A percentile compares a stretch with the other conserved stretches of the same genome.
phyloP scores from a whole-genome alignment of 2,888 invertebrate genomes.

The Mythimna loreyi region DNA sequence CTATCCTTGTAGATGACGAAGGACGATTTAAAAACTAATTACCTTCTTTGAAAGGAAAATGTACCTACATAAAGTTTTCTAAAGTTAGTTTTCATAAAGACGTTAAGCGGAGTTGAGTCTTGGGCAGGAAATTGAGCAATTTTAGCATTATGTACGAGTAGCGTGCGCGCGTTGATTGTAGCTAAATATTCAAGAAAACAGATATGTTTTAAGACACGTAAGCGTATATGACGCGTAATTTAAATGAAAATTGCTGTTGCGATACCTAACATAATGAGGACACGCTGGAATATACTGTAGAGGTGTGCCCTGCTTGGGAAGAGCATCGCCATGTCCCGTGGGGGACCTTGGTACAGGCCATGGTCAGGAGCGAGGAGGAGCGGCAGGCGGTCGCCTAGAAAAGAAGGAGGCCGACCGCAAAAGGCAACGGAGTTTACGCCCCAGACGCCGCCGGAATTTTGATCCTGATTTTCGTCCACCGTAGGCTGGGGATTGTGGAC shows the following conservation, averaged over 20 bases:
- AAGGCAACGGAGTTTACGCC: too few relatives aligned
- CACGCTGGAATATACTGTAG: too few relatives aligned
- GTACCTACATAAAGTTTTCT: constrained; percentile 75
- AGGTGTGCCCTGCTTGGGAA: too few relatives aligned
- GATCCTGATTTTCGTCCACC: too few relatives aligned
- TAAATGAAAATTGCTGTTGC: not conserved
- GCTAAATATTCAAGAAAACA: constrained; percentile 40
- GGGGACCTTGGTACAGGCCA: too few relatives aligned
- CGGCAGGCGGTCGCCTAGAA: too few relatives aligned
- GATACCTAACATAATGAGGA: too few relatives aligned
- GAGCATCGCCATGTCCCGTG: too few relatives aligned
- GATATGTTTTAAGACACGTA: constrained; percentile 17
- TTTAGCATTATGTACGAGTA: constrained; percentile 78
- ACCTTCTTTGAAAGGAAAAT: constrained; percentile 78
- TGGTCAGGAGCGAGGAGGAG: too few relatives aligned
- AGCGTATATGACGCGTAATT: constrained; percentile 6
- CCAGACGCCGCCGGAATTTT: too few relatives aligned
- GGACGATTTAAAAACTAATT: constrained; percentile 80
- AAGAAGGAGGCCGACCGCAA: too few relatives aligned
- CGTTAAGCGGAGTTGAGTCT: constrained; percentile 81
- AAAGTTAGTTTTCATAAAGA: constrained; percentile 85
- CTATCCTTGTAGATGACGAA: constrained; percentile 59
- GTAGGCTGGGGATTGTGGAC: too few relatives aligned
- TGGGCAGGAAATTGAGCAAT: constrained; percentile 85
- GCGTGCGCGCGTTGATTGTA: constrained; percentile 67